Percentiles rank a stretch among this genome's conserved stretches.
phyloP scores from a whole-genome alignment of 1,140 invertebrate species.

The Drosophila equinoxialis region DNA sequence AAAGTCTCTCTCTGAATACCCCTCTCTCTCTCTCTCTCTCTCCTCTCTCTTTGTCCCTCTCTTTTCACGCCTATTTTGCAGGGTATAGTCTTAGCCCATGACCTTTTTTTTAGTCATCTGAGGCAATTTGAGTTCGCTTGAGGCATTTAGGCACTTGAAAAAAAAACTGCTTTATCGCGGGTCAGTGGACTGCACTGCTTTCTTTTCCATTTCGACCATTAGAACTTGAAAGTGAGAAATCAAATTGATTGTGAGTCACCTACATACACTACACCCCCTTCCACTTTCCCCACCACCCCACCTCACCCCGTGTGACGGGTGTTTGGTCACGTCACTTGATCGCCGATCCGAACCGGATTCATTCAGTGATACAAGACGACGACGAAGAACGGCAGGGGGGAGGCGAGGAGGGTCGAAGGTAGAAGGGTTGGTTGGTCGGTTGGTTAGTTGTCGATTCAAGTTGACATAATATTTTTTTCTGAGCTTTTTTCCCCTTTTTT shows the following conservation, averaged over 20 bases:
- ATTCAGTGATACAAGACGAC: neutral
- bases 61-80: neutral
- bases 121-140: neutral
- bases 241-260: conserved; percentile 6
- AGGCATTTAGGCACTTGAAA: neutral
- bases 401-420: neutral
- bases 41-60: no score
- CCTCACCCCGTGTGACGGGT: neutral
- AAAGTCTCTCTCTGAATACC: neutral
- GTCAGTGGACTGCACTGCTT: no score
- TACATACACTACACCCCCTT: no score
- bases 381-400: neutral
- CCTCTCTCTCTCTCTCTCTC: no score
- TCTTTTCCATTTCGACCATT: neutral
- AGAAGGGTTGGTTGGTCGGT: no score
- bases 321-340: conserved; percentile 43
- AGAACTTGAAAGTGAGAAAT: neutral
- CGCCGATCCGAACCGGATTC: conserved; percentile 8
- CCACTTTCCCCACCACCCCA: no score
- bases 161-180: no score
- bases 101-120: no score
- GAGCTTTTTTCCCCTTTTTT: conserved; percentile 27
- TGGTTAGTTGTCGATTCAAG: conserved; percentile 36
- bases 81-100: no score
- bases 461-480: conserved; percentile 65